Percentiles rank a stretch among this genome's conserved stretches.
Conservation (phyloP, 1,140 invertebrate species). For the Leptoteleia sp. region DNA sequence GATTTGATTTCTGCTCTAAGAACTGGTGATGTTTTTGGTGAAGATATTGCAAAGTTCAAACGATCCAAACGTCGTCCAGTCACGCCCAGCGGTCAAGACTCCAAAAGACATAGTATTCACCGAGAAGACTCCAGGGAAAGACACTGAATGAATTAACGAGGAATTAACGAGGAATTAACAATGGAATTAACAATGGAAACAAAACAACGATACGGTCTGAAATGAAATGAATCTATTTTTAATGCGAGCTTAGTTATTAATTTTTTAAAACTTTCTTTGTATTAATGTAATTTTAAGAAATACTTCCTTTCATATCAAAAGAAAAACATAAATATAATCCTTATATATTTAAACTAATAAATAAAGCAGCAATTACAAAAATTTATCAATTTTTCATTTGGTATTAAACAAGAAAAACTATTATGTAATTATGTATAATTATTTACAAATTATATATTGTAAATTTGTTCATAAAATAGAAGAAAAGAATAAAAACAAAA, state of each 20-base stretch:
- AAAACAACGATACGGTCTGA: constrained; percentile 41
- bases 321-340: too few species aligned
- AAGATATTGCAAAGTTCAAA: constrained; percentile 96
- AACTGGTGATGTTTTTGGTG: constrained; percentile 98
- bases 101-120: constrained; percentile 83
- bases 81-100: constrained; percentile 83
- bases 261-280: constrained; percentile 1
- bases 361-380: too few species aligned
- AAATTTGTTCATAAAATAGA: too few species aligned
- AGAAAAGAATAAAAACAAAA: too few species aligned
- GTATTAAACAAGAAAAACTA: too few species aligned
- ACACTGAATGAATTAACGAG: constrained; percentile 66
- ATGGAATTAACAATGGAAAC: constrained; percentile 14
- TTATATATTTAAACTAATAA: too few species aligned
- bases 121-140: constrained; percentile 88
- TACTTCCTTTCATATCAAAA: too few species aligned
- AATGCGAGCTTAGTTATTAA: constrained; percentile 9
- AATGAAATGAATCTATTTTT: constrained; percentile 44
- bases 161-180: too few species aligned
- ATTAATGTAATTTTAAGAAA: too few species aligned
- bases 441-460: too few species aligned
- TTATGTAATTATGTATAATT: too few species aligned
- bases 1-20: constrained; percentile 97
- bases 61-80: constrained; percentile 86
- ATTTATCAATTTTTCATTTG: too few species aligned